A percentile compares a stretch with the other conserved stretches of the same genome.
Conservation (phyloP, 2,888 invertebrate species). For the Argyra leucocephala region DNA sequence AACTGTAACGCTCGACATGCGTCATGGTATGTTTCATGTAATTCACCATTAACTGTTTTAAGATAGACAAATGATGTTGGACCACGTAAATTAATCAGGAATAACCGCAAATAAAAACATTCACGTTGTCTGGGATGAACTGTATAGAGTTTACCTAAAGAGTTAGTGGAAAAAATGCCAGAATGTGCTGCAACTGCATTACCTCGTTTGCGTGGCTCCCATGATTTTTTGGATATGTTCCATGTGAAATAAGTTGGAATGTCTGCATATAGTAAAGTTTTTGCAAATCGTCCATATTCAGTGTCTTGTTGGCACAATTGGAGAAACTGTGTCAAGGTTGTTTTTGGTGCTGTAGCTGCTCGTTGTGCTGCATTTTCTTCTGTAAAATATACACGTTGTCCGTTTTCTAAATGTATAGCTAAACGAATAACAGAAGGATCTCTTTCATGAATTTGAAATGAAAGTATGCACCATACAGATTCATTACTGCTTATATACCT, state of each 20-base stretch:
- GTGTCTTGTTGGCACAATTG: slow-evolving; percentile 28
- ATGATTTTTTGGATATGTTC: slow-evolving; percentile 30
- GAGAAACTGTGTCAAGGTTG: slow-evolving; percentile 34
- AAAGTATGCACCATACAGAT: too few relatives aligned
- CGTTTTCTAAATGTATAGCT: too few relatives aligned
- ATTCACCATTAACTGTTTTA: slow-evolving; percentile 11
- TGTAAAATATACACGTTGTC: slow-evolving; percentile 14
- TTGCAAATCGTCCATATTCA: slow-evolving; percentile 23
- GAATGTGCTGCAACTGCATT: slow-evolving; percentile 23
- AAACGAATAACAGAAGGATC: too few relatives aligned
- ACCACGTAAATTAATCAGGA: slow-evolving; percentile 24
- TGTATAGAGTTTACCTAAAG: slow-evolving; percentile 31
- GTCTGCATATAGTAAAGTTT: slow-evolving; percentile 31
- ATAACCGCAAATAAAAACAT: slow-evolving; percentile 26
- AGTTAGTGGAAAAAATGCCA: slow-evolving; percentile 28
- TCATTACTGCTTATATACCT: too few relatives aligned
- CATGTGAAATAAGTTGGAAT: slow-evolving; percentile 32
- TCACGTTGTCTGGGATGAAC: slow-evolving; percentile 32
- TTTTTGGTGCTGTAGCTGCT: slow-evolving; percentile 23
- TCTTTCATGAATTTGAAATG: too few relatives aligned
- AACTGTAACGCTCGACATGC: too few relatives aligned
- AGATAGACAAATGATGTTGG: slow-evolving; percentile 15
- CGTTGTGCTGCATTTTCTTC: slow-evolving; percentile 18
- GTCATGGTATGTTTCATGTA: too few relatives aligned
- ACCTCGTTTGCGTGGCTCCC: slow-evolving; percentile 28